These are phyloP conservation scores for Cettia cetti DNA, from an alignment of 2,113 vertebrate species.

Conservation along the genomic window DNA sequence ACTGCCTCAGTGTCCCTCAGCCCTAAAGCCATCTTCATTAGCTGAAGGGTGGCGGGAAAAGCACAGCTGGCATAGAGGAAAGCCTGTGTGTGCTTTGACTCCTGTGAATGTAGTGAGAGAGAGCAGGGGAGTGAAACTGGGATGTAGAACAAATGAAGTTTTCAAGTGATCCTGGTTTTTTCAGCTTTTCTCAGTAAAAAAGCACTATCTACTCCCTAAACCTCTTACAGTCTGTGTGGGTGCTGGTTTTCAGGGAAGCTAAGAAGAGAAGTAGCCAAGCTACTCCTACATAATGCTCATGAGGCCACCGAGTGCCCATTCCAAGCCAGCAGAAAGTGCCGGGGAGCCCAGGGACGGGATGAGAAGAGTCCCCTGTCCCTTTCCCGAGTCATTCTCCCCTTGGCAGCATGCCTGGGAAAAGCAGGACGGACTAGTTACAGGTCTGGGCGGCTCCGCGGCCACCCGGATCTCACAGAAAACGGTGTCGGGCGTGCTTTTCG, in stretches of 20 bases:
- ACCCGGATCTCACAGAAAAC: neutral
- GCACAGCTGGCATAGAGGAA: neutral
- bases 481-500: neutral
- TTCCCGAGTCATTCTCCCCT: neutral
- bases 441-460: neutral
- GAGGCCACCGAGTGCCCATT: accelerated
- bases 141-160: neutral
- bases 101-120: accelerated
- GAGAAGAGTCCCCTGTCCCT: neutral
- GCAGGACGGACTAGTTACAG: neutral
- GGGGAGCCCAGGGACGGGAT: accelerated
- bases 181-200: neutral
- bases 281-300: accelerated
- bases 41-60: neutral
- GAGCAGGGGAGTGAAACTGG: neutral
- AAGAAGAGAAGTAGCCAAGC: accelerated
- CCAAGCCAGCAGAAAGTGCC: no score
- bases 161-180: neutral
- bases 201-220: neutral
- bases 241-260: neutral
- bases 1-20: neutral
- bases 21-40: neutral
- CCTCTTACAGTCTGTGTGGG: neutral
- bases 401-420: neutral
- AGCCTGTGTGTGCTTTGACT: accelerated